Evolutionary conservation across 2,888 invertebrate species (phyloP), one percentile per base, ranked within the genome.

Genomic region (Athalia circularis): DNA sequence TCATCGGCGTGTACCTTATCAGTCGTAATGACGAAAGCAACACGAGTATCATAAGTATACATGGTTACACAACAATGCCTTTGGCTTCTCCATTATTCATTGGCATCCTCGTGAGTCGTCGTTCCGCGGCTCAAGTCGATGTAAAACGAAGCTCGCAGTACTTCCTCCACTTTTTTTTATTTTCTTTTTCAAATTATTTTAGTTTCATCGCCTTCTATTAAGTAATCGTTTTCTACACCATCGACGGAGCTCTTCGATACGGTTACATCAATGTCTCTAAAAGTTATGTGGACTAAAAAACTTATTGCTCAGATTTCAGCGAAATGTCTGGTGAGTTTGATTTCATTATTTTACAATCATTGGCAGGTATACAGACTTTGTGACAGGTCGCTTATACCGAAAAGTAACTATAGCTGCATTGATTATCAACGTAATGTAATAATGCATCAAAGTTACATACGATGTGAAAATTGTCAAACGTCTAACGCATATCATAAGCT

Each of bases 11-110:
- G 29, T 29, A 45, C n/a, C 62, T 75, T 75, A 75, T 75, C 75
- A 75, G 62, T n/a, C 29, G n/a, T 43, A 75, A 62, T 75, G 15
- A 29, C 43, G 64, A 62, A 7, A 50, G 64, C 62, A 29, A 29
- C 62, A 47, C 5, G 50, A 13, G 52, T 45, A 74, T 5, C 62
- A 75, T 75, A 75, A 62, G 50, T 62, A 15, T 48, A 29, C 6
- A 54, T 57, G 54, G 75, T 64, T 75, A 75, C 75, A 62, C 75
- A 75, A 75, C 64, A 64, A 75, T 64, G 64, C 57, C n/a, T 52
- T 13, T 5, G 7, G 48, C 15, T 62, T 43, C 50, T 75, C 29
- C 64, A 75, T 75, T 75, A 75, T 75, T 75, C 75, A 75, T 62
- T 43, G n/a, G n/a, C 9, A 62, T 75, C 47, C 15, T 48, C 52